phyloP scores from a whole-genome alignment of 2,888 invertebrate genomes.

The Loripinus fragilis region DNA sequence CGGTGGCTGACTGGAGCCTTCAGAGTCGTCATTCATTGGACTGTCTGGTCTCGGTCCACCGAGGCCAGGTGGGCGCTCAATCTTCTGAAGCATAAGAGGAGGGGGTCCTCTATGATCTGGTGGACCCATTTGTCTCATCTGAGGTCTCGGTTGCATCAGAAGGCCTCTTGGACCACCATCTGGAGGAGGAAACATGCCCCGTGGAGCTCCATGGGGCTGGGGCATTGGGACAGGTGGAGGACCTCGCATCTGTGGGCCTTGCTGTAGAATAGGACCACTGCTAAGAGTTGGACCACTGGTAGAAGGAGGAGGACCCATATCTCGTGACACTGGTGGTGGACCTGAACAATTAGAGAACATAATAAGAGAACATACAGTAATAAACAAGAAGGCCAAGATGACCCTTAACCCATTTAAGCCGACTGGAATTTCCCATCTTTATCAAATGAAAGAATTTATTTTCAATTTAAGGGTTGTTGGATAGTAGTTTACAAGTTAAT shows the following conservation, averaged over 20 bases:
- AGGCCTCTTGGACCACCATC: conserved; percentile 11
- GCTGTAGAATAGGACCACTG: neutral
- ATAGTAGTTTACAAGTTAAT: too few relatives aligned
- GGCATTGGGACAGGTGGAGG: conserved; percentile 9
- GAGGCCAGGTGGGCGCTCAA: conserved; percentile 9
- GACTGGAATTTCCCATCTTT: too few relatives aligned
- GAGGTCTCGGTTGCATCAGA: conserved; percentile 13
- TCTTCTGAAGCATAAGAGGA: neutral
- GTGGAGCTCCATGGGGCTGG: conserved; percentile 10
- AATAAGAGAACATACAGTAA: too few relatives aligned
- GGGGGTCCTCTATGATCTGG: conserved; percentile 12
- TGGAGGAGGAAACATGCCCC: conserved; percentile 16
- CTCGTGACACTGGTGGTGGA: conserved; percentile 10
- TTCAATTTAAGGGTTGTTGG: too few relatives aligned
- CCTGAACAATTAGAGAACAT: too few relatives aligned
- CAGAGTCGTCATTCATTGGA: conserved; percentile 21
- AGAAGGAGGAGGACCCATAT: neutral
- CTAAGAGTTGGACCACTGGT: neutral
- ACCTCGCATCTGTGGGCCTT: neutral
- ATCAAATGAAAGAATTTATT: too few relatives aligned
- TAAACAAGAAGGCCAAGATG: too few relatives aligned
- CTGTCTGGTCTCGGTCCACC: neutral
- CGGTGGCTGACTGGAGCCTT: conserved; percentile 39
- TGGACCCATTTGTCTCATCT: conserved; percentile 20
- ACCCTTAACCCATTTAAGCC: too few relatives aligned